Conservation (phyloP, 1,140 invertebrate species). For the Eueides isabella region DNA sequence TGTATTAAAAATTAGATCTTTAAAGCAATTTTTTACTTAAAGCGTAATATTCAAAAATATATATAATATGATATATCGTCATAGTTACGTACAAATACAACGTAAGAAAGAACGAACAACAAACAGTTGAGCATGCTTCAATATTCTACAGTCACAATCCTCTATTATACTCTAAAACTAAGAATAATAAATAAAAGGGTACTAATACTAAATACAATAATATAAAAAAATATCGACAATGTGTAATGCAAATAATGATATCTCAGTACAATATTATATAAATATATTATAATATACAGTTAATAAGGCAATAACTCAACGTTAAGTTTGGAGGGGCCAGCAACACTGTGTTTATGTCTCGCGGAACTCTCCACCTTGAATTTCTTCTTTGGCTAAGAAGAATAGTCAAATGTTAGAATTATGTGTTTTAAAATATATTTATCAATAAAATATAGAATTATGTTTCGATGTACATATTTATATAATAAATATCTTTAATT, state of each 20-base stretch:
- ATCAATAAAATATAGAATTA: conserved; percentile 31
- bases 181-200: neutral
- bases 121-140: conserved; percentile 11
- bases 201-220: neutral
- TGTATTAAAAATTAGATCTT: neutral
- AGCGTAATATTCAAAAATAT: conserved; percentile 1
- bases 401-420: conserved; percentile 41
- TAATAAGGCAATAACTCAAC: conserved; percentile 62
- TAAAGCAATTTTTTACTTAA: neutral
- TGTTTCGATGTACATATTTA: neutral
- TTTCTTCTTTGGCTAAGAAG: conserved; percentile 72
- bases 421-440: conserved; percentile 4
- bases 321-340: conserved; percentile 62
- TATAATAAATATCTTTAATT: no score
- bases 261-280: neutral
- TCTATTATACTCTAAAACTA: neutral
- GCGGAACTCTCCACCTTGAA: conserved; percentile 60
- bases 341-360: conserved; percentile 49
- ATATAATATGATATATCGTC: conserved; percentile 7
- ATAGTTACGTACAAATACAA: neutral
- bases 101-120: neutral
- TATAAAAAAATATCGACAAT: neutral
- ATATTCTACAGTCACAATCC: neutral
- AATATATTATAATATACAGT: conserved; percentile 20
- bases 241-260: neutral